phyloP scores from a whole-genome alignment of 2,888 invertebrate genomes.

The Orthosia incerta region DNA sequence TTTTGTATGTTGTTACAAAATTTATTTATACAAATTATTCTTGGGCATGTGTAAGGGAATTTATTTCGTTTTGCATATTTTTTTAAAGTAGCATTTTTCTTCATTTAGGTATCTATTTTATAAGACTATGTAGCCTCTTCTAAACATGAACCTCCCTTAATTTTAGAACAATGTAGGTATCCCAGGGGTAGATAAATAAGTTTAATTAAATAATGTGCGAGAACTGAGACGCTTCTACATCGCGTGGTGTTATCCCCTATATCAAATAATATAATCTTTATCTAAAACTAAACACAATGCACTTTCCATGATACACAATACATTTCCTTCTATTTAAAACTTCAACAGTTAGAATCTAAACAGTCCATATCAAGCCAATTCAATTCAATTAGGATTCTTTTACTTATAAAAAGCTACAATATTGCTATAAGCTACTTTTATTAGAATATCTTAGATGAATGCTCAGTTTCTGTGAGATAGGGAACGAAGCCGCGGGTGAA shows the following conservation, averaged over 20 bases:
- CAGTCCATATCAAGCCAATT: too few species aligned
- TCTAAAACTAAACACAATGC: neutral
- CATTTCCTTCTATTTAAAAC: neutral
- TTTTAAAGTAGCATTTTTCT: neutral
- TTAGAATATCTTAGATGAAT: too few species aligned
- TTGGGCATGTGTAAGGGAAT: constrained; percentile 4
- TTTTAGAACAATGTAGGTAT: constrained; percentile 19
- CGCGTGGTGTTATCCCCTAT: constrained; percentile 5
- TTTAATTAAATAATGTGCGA: constrained; percentile 22
- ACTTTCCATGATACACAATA: constrained; percentile 5
- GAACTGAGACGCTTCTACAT: constrained; percentile 5
- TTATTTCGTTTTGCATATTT: neutral
- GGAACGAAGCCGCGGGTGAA: neutral
- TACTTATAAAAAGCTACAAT: neutral
- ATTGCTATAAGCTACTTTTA: neutral
- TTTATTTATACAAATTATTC: constrained; percentile 6
- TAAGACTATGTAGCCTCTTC: neutral
- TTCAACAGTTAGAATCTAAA: neutral
- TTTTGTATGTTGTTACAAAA: constrained; percentile 6
- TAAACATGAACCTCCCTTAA: constrained; percentile 3
- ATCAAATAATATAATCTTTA: constrained; percentile 5
- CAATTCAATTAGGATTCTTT: too few species aligned
- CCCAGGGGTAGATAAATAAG: constrained; percentile 40
- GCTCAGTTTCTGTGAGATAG: too few species aligned
- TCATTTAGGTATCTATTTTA: neutral